Percentiles rank a stretch among this genome's conserved stretches.
These are phyloP conservation scores for Pelvicachromis taeniatus DNA, from an alignment of 2,113 vertebrate species.

Conservation along the genomic window DNA sequence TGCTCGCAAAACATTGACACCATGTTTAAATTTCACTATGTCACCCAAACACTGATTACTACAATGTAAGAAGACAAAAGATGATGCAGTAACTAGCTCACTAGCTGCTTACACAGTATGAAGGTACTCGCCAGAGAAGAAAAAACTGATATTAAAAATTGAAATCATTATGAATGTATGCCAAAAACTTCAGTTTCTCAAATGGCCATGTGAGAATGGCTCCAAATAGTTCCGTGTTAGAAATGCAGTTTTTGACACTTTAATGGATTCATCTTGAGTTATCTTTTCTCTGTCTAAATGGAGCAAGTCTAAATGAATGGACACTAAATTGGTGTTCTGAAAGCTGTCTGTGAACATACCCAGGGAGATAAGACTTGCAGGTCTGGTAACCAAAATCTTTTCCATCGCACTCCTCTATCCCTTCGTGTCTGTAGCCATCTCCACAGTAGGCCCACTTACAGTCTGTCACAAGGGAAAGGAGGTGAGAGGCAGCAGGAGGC, in stretches of 20 bases:
- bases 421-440: constrained; percentile 86
- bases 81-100: background rate
- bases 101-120: background rate
- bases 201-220: background rate
- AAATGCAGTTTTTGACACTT: background rate
- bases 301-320: background rate
- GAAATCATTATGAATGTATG: background rate
- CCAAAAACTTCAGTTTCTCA: background rate
- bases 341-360: constrained; percentile 71
- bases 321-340: background rate
- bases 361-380: constrained; percentile 92
- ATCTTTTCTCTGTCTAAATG: background rate
- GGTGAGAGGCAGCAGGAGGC: background rate
- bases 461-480: constrained; percentile 63
- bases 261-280: background rate
- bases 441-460: constrained; percentile 92
- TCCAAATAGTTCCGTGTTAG: background rate
- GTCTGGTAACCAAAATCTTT: constrained; percentile 93
- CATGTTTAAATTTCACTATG: background rate
- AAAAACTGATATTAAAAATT: background rate
- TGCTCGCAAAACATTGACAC: background rate
- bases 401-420: constrained; percentile 92
- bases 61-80: background rate
- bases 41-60: background rate
- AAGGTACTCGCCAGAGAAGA: too few relatives aligned